Conservation (phyloP, 1,140 invertebrate species). For the Procambarus clarkii region DNA sequence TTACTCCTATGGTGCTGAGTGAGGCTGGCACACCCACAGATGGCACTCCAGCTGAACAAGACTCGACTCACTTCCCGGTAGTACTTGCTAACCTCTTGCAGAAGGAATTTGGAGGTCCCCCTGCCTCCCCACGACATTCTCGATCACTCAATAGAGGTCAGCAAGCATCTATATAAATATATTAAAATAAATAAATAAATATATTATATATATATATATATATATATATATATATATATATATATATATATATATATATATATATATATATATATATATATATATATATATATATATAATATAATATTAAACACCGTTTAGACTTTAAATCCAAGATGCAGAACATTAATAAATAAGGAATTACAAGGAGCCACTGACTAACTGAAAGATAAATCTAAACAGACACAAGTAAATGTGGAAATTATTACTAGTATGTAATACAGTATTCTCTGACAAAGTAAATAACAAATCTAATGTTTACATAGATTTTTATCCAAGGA, state of each 20-base stretch:
- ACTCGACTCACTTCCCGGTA: conserved; percentile 69
- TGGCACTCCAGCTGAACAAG: conserved; percentile 54
- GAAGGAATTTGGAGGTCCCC: conserved; percentile 71
- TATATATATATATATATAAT: too few species aligned
- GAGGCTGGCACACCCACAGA: conserved; percentile 68
- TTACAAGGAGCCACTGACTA: background rate
- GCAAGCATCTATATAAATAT: background rate
- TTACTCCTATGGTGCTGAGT: conserved; percentile 72
- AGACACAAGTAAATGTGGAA: background rate
- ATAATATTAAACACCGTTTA: background rate
- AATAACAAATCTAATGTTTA: too few species aligned
- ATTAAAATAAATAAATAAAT: too few species aligned
- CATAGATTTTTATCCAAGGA: background rate
- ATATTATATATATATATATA: too few species aligned
- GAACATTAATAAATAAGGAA: background rate
- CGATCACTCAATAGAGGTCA: conserved; percentile 49
- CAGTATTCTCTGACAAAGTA: too few species aligned
- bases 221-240: too few species aligned
- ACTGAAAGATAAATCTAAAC: background rate
- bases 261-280: too few species aligned
- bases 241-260: too few species aligned
- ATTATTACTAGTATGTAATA: too few species aligned
- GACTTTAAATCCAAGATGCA: background rate
- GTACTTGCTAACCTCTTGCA: conserved; percentile 73
- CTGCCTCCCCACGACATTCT: conserved; percentile 37